Conservation (phyloP, 2,888 invertebrate species). For the Encarsia formosa region DNA sequence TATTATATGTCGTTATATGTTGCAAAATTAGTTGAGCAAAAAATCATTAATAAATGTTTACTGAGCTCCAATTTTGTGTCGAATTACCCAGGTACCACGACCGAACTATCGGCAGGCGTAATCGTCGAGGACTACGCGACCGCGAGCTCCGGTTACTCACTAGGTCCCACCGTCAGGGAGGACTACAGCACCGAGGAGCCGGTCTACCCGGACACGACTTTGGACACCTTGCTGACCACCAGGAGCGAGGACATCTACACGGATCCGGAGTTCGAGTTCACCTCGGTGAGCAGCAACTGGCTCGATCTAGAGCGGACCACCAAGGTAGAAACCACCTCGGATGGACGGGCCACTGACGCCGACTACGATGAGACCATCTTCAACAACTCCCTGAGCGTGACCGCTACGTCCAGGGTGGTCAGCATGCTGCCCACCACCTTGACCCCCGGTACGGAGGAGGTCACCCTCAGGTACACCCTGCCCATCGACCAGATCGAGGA, state of each 20-base stretch:
- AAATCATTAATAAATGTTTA: too few species aligned
- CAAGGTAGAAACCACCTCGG: not conserved
- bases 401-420: not conserved
- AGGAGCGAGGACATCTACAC: not conserved
- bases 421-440: slow-evolving; percentile 11
- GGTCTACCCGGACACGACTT: not conserved
- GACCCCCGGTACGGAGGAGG: not conserved
- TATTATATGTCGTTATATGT: too few species aligned
- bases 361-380: slow-evolving; percentile 20
- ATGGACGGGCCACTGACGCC: not conserved
- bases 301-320: too few species aligned
- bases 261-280: too few species aligned
- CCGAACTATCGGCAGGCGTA: too few species aligned
- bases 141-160: not conserved
- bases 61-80: too few species aligned
- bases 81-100: too few species aligned
- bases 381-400: slow-evolving; percentile 1
- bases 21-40: too few species aligned
- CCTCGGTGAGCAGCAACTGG: too few species aligned
- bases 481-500: not conserved
- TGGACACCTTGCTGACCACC: not conserved
- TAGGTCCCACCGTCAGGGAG: not conserved
- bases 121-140: too few species aligned
- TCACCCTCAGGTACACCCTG: not conserved
- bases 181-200: not conserved